Evolutionary conservation across 2,113 vertebrate genomes (phyloP).

Genomic region (Cyanocitta stelleri): DNA sequence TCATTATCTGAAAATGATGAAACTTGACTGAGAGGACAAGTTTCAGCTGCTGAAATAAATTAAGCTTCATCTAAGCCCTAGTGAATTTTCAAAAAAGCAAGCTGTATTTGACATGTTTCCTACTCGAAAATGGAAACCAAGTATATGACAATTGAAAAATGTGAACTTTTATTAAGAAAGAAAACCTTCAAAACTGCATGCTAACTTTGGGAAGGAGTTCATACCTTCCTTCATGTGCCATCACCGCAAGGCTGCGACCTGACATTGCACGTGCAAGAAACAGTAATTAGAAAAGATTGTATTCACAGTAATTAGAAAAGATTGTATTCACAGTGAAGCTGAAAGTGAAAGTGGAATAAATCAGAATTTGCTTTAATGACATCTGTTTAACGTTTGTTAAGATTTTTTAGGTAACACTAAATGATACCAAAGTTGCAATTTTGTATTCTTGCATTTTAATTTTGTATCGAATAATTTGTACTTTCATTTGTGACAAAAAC

Average conservation of each 20-base stretch:
- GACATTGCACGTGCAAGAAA: background rate
- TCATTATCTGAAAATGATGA: background rate
- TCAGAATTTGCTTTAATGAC: background rate
- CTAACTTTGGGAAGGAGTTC: background rate
- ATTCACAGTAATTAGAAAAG: background rate
- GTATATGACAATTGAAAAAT: background rate
- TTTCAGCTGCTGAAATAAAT: slow-evolving; percentile 19
- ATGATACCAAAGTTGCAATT: background rate
- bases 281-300: background rate
- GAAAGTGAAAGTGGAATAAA: background rate
- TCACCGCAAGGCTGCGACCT: background rate
- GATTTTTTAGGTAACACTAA: background rate
- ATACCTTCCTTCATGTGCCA: background rate
- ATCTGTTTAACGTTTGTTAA: background rate
- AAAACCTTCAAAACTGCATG: background rate
- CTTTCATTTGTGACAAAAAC: background rate
- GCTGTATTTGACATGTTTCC: background rate
- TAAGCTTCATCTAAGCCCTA: background rate
- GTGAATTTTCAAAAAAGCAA: background rate
- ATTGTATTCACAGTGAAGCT: background rate
- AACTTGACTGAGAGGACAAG: background rate
- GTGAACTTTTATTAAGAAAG: background rate
- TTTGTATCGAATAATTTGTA: background rate
- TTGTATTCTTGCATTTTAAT: background rate
- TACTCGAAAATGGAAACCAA: background rate